Evolutionary conservation across 2,797 vertebrate species (phyloP).

Genomic region (Anguilla obscura): DNA sequence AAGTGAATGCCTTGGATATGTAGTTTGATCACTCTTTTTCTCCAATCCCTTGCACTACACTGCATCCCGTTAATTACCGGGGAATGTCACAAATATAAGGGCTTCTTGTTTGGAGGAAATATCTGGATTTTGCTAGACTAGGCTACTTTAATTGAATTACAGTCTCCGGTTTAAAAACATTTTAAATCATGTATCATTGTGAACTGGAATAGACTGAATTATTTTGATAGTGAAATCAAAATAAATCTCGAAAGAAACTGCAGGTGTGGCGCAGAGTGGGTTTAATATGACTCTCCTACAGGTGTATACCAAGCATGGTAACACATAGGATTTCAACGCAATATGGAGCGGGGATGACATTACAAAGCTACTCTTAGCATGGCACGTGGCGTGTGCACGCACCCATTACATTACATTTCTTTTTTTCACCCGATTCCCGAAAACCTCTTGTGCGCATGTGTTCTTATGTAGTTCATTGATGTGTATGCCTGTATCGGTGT

Average conservation of each 20-base stretch:
- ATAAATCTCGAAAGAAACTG: background rate
- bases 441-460: constrained; percentile 21
- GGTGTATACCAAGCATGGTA: background rate
- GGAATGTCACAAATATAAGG: background rate
- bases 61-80: background rate
- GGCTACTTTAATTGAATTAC: background rate
- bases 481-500: constrained; percentile 61
- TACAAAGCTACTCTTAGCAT: background rate
- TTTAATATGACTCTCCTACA: background rate
- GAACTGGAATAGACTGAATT: background rate
- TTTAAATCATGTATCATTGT: background rate
- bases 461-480: background rate
- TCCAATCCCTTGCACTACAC: background rate
- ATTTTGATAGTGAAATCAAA: background rate
- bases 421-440: background rate
- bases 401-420: background rate
- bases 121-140: background rate
- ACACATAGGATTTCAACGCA: background rate
- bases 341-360: too few species aligned
- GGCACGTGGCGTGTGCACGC: background rate
- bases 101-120: background rate
- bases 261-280: background rate
- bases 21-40: background rate
- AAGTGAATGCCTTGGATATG: background rate
- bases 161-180: background rate